These are phyloP conservation scores for Lochmaea crataegi DNA, from an alignment of 2,888 invertebrate species.

Conservation along the genomic window DNA sequence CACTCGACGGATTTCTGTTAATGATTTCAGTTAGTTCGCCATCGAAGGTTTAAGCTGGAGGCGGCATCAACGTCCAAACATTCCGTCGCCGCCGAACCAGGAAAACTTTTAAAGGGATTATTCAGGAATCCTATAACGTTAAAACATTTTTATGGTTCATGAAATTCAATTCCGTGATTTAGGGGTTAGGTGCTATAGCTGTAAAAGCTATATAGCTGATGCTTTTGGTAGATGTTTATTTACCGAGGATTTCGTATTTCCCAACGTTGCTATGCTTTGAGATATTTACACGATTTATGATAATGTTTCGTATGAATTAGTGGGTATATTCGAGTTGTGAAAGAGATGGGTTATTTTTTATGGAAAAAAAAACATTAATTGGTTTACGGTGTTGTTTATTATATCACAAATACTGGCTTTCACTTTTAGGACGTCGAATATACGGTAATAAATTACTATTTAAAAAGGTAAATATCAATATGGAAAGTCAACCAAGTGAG, in stretches of 20 bases:
- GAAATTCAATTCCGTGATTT: conserved; percentile 37
- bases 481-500: no score
- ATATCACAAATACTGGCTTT: neutral
- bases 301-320: conserved; percentile 5
- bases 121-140: conserved; percentile 34
- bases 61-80: conserved; percentile 12
- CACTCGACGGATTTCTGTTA: conserved; percentile 39
- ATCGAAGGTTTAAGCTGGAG: conserved; percentile 13
- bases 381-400: neutral
- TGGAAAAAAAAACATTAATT: neutral
- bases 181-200: conserved; percentile 26
- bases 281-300: conserved; percentile 10
- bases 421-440: no score
- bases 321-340: neutral
- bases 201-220: conserved; percentile 5
- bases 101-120: conserved; percentile 39
- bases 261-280: neutral
- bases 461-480: no score
- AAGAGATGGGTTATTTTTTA: neutral
- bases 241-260: conserved; percentile 18
- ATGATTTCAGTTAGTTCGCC: conserved; percentile 35
- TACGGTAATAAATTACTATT: no score
- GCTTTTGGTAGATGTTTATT: conserved; percentile 27
- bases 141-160: conserved; percentile 39
- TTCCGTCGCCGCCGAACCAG: conserved; percentile 13